phyloP scores from a whole-genome alignment of 1,140 invertebrate genomes.

The Paracyclopina nana region DNA sequence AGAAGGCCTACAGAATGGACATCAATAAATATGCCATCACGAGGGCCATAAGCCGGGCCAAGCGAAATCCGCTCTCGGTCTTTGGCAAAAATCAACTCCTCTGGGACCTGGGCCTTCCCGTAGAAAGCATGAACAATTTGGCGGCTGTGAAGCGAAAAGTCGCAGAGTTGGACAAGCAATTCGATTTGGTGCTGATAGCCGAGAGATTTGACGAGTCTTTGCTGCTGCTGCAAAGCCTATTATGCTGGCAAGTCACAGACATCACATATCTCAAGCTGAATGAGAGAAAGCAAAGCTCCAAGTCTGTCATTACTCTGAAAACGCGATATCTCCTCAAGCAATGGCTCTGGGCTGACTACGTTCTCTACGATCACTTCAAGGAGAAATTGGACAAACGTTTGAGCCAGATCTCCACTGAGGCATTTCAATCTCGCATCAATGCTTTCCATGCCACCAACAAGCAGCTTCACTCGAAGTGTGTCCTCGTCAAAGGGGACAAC shows the following conservation, averaged over 20 bases:
- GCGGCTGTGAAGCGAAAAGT: slow-evolving; percentile 18
- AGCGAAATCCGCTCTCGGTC: not conserved
- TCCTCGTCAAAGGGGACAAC: not conserved
- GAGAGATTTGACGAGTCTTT: slow-evolving; percentile 35
- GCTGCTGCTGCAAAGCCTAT: slow-evolving; percentile 28
- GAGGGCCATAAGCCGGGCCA: not conserved
- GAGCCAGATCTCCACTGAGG: no score
- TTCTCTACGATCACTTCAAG: slow-evolving; percentile 19
- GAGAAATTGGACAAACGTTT: slow-evolving; percentile 18
- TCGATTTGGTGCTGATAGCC: slow-evolving; percentile 33
- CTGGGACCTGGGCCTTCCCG: slow-evolving; percentile 5
- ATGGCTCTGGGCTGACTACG: slow-evolving; percentile 17
- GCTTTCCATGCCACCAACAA: no score
- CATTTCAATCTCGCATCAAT: no score
- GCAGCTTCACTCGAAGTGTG: no score
- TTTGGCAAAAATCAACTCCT: slow-evolving; percentile 8
- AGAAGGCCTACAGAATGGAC: not conserved
- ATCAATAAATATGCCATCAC: slow-evolving; percentile 1
- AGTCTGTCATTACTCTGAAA: slow-evolving; percentile 13
- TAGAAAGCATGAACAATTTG: not conserved
- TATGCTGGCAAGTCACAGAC: slow-evolving; percentile 32
- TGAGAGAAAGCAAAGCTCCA: slow-evolving; percentile 5
- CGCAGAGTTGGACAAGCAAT: slow-evolving; percentile 25
- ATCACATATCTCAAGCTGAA: slow-evolving; percentile 28
- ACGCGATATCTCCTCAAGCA: slow-evolving; percentile 16